Percentiles rank a stretch among this genome's conserved stretches.
These are phyloP conservation scores for Galeopsomyia nigrocyanea DNA, from an alignment of 2,888 invertebrate species.

Conservation along the genomic window DNA sequence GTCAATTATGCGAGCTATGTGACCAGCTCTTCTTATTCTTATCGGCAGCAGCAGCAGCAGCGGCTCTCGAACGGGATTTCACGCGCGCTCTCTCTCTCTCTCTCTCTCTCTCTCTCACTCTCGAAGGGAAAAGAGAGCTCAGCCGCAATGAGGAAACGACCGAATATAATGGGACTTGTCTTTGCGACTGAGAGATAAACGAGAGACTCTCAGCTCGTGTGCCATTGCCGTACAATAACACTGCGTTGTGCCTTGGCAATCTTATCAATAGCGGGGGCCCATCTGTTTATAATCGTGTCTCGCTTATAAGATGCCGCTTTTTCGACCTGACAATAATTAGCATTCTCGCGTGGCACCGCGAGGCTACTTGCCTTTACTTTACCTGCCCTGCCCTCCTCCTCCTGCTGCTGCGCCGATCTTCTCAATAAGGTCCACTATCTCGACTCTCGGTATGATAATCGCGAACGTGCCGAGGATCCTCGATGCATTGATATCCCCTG, in stretches of 20 bases:
- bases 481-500: no score
- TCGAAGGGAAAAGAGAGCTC: no score
- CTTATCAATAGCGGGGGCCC: conserved; percentile 41
- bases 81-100: conserved; percentile 11
- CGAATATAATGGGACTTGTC: conserved; percentile 13
- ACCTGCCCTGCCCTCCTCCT: no score
- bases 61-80: conserved; percentile 35
- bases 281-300: conserved; percentile 30
- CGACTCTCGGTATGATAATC: no score
- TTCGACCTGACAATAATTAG: conserved; percentile 26
- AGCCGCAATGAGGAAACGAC: conserved; percentile 59
- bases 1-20: conserved; percentile 44
- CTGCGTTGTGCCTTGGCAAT: conserved; percentile 8
- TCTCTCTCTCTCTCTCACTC: no score
- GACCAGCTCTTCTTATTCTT: conserved; percentile 41
- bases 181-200: conserved; percentile 33
- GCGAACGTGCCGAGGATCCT: no score
- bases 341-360: conserved; percentile 21
- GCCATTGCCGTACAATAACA: conserved; percentile 17
- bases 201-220: conserved; percentile 14
- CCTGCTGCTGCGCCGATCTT: background rate
- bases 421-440: conserved; percentile 7
- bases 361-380: background rate
- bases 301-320: conserved; percentile 23
- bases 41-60: no score